phyloP scores from a whole-genome alignment of 2,113 vertebrate species.

The Naja naja region DNA sequence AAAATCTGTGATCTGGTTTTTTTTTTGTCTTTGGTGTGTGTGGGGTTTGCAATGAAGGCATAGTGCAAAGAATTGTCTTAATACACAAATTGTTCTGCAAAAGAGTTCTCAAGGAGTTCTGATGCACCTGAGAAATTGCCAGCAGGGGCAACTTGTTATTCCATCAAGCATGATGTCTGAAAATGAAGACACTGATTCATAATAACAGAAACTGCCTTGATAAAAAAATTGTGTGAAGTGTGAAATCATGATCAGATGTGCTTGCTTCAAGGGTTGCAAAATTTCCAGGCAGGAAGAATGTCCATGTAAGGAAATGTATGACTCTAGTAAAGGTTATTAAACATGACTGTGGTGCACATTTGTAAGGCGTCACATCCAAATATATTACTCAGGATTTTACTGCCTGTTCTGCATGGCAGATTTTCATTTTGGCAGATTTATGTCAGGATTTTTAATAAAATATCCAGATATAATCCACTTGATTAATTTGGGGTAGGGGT shows the following conservation, averaged over 20 bases:
- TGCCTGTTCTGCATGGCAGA: neutral
- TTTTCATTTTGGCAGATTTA: neutral
- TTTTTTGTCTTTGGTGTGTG: neutral
- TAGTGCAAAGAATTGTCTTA: neutral
- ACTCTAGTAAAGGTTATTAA: neutral
- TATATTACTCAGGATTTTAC: neutral
- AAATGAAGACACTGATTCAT: neutral
- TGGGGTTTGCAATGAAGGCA: neutral
- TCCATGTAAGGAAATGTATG: neutral
- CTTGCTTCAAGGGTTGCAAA: neutral
- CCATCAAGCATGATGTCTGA: neutral
- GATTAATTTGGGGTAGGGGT: neutral
- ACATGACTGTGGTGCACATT: neutral
- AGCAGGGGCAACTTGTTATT: neutral
- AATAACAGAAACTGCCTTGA: neutral
- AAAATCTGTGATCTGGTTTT: neutral
- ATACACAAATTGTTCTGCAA: neutral
- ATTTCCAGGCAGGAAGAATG: neutral
- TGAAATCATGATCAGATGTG: neutral
- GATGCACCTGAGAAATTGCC: neutral
- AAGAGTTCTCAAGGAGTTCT: neutral
- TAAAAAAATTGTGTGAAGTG: neutral
- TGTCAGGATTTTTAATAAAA: neutral
- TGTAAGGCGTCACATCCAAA: neutral
- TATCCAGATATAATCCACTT: neutral